Percentiles rank a stretch among this genome's conserved stretches.
These are phyloP conservation scores for Atractosteus spatula DNA, from an alignment of 2,113 vertebrate species.

Conservation along the genomic window DNA sequence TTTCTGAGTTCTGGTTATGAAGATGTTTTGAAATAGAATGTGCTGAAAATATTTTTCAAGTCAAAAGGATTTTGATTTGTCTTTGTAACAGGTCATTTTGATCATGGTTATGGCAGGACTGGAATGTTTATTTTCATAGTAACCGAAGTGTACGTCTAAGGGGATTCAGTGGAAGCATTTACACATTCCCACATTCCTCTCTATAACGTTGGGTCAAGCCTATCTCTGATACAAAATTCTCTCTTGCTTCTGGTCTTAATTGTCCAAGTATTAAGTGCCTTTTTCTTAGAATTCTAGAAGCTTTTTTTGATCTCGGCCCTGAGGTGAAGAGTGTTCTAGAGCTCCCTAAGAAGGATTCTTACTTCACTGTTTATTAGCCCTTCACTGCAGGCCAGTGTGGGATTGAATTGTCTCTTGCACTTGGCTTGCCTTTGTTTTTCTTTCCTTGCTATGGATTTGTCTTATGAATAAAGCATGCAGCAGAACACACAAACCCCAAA, in stretches of 20 bases:
- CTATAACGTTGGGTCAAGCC: neutral
- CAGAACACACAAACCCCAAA: neutral
- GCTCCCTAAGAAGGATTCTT: neutral
- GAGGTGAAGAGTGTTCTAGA: neutral
- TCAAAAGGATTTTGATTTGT: no score
- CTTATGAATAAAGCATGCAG: constrained; percentile 3
- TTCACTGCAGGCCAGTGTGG: constrained; percentile 27
- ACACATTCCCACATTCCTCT: neutral
- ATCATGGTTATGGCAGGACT: no score
- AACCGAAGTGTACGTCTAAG: no score
- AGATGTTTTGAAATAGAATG: no score
- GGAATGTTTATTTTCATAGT: no score
- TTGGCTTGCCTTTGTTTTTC: neutral
- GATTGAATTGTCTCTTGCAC: neutral
- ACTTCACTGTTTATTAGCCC: neutral
- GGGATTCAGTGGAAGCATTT: no score
- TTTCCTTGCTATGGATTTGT: constrained; percentile 1
- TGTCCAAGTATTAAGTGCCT: neutral
- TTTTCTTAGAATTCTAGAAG: neutral
- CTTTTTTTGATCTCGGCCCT: neutral
- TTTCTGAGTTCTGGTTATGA: no score
- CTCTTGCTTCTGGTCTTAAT: no score
- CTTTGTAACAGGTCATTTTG: no score
- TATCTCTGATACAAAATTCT: no score
- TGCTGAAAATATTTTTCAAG: no score